Evolutionary conservation across 2,888 invertebrate genomes (phyloP).

Genomic region (Miltochrista miniata): DNA sequence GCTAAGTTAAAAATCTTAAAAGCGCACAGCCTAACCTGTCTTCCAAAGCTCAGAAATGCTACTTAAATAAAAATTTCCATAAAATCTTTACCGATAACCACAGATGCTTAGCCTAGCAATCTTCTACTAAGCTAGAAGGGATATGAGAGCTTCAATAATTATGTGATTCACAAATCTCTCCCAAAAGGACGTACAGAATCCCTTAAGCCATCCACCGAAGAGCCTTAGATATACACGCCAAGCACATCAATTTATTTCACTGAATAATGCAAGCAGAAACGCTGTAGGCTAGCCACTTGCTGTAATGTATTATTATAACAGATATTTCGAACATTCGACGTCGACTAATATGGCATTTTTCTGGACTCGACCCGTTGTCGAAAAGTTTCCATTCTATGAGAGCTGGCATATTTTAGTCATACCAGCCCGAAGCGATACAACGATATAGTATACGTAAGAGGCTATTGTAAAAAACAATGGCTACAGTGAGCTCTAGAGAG

Average conservation of each 20-base stretch:
- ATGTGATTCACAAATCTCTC: not conserved
- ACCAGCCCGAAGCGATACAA: constrained; percentile 14
- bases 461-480: constrained; percentile 26
- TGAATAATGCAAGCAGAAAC: constrained; percentile 60
- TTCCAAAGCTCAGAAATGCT: too few species aligned
- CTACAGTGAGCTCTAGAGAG: constrained; percentile 20
- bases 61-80: too few species aligned
- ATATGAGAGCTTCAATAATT: not conserved
- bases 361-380: constrained; percentile 13
- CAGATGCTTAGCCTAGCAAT: too few species aligned
- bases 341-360: constrained; percentile 15
- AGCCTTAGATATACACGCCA: constrained; percentile 33
- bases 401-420: constrained; percentile 12
- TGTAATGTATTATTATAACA: constrained; percentile 36
- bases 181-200: constrained; percentile 21
- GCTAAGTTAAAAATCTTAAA: too few species aligned
- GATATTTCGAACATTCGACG: constrained; percentile 20
- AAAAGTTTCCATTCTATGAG: constrained; percentile 8
- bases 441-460: constrained; percentile 16
- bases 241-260: constrained; percentile 58
- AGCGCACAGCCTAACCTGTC: too few species aligned
- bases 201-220: constrained; percentile 25
- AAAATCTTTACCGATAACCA: too few species aligned
- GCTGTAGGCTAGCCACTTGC: constrained; percentile 19
- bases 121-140: too few species aligned